phyloP scores from a whole-genome alignment of 2,113 vertebrate genomes.

The Glaucomys volans region DNA sequence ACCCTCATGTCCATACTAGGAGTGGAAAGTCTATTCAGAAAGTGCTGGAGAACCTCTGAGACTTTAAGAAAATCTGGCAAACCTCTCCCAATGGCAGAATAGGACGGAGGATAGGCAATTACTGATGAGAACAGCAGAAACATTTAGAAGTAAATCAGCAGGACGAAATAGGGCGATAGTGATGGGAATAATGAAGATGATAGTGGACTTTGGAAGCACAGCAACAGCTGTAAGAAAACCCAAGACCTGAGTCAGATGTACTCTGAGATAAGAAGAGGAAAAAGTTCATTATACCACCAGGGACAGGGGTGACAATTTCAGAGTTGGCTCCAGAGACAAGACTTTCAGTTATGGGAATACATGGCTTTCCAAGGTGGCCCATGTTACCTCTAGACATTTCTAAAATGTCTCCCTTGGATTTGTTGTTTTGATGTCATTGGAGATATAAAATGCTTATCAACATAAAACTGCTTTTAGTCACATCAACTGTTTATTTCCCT shows the following conservation, averaged over 20 bases:
- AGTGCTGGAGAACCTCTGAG: not conserved
- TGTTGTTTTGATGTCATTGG: not conserved
- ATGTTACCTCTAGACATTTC: too few relatives aligned
- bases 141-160: not conserved
- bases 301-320: not conserved
- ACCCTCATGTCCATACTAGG: not conserved
- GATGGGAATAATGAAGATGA: not conserved
- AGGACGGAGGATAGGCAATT: not conserved
- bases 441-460: not conserved
- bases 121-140: not conserved
- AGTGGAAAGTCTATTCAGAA: not conserved
- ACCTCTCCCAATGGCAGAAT: not conserved
- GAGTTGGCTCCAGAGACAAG: not conserved
- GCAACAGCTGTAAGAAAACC: constrained; percentile 10
- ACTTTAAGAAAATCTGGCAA: not conserved
- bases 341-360: too few relatives aligned
- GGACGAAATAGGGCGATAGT: not conserved
- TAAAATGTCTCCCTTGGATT: not conserved
- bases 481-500: not conserved
- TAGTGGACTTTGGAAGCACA: not conserved
- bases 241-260: not conserved
- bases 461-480: not conserved
- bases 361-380: too few relatives aligned
- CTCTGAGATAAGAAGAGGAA: not conserved
- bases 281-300: not conserved